Base-by-base conservation (phyloP, 92 coral and sea anemone species). In the Blastomussa wellsi region DNA sequence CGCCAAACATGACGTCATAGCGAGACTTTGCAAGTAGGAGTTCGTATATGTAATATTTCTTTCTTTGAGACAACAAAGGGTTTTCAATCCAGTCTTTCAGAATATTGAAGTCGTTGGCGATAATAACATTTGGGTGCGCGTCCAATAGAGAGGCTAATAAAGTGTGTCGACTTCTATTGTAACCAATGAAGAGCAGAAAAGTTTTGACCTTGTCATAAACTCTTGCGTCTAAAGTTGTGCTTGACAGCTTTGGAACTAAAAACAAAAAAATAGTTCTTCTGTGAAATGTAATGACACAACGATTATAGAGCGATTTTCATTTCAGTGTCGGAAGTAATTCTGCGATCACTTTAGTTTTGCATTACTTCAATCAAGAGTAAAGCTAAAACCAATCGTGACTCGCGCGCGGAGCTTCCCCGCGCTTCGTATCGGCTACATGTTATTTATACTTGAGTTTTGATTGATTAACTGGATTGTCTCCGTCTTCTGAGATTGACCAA, bases 61-160 rank as follows among this genome's bases (percentile, higher is more conserved):
- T 5, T 38, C 86, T 82, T 39, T 5, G 52, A 0, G 78, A 33
- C 29, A 82, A 26, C 51, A 82, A 17, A 6, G 86, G 86, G 29
- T 82, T 55, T 55, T 82, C 69, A 7, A 71, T 82, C 86, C 86
- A 82, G 19, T 86, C 72, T 42, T 39, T 65, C 15, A 89, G 29
- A 62, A 89, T 73, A 53, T 89, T 81, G 77, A 64, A 86, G 36
- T 90, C 93, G 76, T 90, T 78, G 7, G 93, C 88, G 17, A 90
- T 79, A 48, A 90, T 85, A 0, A 86, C 68, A 15, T 90, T 49
- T 41, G 93, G 93, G 69, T 90, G 93, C 17, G 93, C 93, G 26
- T 90, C 90, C 9, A 90, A 57, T 7, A 90, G 84, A 1, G 93
- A 87, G 17, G 76, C 90, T 15, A 90, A 47, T 37, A 90, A 70